Evolutionary conservation across 2,797 vertebrate genomes (phyloP).

Genomic region (Argyrosomus regius): DNA sequence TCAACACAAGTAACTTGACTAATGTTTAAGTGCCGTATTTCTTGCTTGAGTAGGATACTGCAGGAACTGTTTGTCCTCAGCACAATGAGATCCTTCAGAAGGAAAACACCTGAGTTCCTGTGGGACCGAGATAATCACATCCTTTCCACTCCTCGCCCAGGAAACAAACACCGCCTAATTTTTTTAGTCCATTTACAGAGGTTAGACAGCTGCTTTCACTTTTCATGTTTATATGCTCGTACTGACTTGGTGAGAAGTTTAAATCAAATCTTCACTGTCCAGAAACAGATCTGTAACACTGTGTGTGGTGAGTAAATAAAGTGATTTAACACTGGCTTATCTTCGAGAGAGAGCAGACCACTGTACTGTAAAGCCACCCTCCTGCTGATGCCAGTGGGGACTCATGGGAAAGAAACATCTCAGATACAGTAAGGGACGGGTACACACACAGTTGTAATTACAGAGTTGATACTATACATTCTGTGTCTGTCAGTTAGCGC

Average conservation of each 20-base stretch:
- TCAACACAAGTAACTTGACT: constrained; percentile 1
- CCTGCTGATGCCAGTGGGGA: constrained; percentile 50
- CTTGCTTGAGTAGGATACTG: constrained; percentile 24
- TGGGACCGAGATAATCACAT: constrained; percentile 57
- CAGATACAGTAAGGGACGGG: constrained; percentile 46
- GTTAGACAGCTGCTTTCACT: constrained; percentile 50
- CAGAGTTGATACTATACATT: constrained; percentile 57
- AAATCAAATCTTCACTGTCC: constrained; percentile 48
- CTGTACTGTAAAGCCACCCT: constrained; percentile 29
- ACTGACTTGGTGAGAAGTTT: constrained; percentile 20
- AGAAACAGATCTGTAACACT: constrained; percentile 30
- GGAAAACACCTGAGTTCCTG: constrained; percentile 50
- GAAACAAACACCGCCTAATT: constrained; percentile 56
- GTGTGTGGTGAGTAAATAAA: constrained; percentile 55
- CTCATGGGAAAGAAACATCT: constrained; percentile 57
- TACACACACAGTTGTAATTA: constrained; percentile 67
- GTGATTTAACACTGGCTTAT: constrained; percentile 56
- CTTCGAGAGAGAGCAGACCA: constrained; percentile 33
- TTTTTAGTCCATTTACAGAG: constrained; percentile 44
- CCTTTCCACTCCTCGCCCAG: constrained; percentile 21
- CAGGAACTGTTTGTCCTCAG: constrained; percentile 5
- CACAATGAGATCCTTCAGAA: constrained; percentile 26
- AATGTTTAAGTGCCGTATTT: constrained; percentile 10
- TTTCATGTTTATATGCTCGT: constrained; percentile 35
- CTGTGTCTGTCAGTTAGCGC: constrained; percentile 59